Percentiles rank a stretch among this genome's conserved stretches.
These are phyloP conservation scores for Ylistrum balloti DNA, from an alignment of 1,140 invertebrate species.

Conservation along the genomic window DNA sequence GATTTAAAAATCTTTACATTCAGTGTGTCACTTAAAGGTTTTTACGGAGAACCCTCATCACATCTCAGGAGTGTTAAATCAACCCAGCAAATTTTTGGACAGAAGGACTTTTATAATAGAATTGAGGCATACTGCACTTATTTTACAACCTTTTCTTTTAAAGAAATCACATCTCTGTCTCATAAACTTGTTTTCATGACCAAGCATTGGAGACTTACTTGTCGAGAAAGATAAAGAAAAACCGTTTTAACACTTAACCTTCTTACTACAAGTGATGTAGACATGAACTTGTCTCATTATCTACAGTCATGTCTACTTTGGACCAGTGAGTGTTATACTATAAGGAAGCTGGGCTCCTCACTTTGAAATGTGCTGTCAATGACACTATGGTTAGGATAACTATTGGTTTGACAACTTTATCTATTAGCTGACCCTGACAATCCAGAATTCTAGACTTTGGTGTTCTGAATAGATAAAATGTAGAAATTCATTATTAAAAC, in stretches of 20 bases:
- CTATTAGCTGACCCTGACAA: not conserved
- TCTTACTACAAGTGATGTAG: not conserved
- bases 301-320: not conserved
- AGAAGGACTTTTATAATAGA: slow-evolving; percentile 16
- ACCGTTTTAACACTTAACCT: not conserved
- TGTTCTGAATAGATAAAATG: too few relatives aligned
- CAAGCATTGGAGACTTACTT: not conserved
- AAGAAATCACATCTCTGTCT: slow-evolving; percentile 4
- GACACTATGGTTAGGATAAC: not conserved
- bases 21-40: not conserved
- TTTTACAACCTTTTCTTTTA: not conserved
- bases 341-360: not conserved
- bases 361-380: not conserved
- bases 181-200: not conserved
- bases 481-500: too few relatives aligned
- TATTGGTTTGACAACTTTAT: too few relatives aligned
- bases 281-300: not conserved
- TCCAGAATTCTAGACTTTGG: not conserved
- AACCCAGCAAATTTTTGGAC: not conserved
- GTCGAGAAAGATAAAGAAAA: too few relatives aligned
- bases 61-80: not conserved
- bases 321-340: not conserved
- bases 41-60: not conserved
- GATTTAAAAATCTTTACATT: not conserved
- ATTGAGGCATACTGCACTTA: not conserved